Percentiles rank a stretch among this genome's conserved stretches.
phyloP scores from a whole-genome alignment of 2,797 vertebrate species.

The Pseudocheirus occidentalis region DNA sequence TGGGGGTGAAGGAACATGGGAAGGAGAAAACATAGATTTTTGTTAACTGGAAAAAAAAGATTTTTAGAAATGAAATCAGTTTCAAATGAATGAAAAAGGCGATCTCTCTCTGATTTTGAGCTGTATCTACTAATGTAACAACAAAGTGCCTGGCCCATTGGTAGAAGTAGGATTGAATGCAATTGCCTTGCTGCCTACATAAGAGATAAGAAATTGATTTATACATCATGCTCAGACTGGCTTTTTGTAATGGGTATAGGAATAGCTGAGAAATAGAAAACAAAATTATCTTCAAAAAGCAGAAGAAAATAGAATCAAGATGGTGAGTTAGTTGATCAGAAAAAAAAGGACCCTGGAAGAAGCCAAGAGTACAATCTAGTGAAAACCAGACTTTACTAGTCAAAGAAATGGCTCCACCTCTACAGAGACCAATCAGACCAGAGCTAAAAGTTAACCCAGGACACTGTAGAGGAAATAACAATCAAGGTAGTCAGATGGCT shows the following conservation, averaged over 20 bases:
- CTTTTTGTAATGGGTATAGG: neutral
- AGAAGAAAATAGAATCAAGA: conserved; percentile 50
- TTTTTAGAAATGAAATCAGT: neutral
- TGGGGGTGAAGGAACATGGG: neutral
- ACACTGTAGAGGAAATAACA: conserved; percentile 38
- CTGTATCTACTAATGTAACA: neutral
- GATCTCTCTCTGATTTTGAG: neutral
- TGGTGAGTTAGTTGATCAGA: neutral
- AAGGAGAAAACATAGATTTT: neutral
- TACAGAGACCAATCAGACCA: neutral
- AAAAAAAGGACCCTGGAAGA: conserved; percentile 11
- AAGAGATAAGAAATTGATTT: neutral
- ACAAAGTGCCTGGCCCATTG: neutral
- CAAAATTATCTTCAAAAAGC: neutral
- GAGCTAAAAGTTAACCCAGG: conserved; percentile 63
- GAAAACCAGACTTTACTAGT: neutral
- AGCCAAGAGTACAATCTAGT: neutral
- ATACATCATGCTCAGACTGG: neutral
- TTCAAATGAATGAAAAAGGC: neutral
- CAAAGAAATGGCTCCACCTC: conserved; percentile 16
- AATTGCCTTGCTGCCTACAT: neutral
- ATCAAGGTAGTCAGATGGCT: conserved; percentile 68
- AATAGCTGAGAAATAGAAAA: conserved; percentile 24
- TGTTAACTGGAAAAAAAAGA: neutral
- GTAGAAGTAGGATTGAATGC: neutral